Base-by-base conservation (phyloP, 92 coral and sea anemone genomes). In the Epizoanthus fatuus region DNA sequence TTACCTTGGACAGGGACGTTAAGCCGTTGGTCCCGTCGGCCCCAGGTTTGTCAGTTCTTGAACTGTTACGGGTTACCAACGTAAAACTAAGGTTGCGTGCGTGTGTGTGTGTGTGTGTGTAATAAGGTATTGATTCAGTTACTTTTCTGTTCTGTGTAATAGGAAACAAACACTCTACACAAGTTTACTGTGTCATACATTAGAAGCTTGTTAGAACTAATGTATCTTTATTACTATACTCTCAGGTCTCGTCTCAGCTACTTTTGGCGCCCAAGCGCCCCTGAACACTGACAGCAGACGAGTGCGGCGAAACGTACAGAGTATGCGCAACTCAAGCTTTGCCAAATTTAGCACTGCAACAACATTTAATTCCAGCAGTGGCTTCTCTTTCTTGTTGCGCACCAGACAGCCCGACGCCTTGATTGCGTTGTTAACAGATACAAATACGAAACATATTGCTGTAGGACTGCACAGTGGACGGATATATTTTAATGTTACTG, bases 211-310 rank as follows among this genome's bases (percentile, higher is more conserved):
- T 56, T 38, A 2, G 32, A 52, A 20, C 56, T 32, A 37, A 53
- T 47, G 3, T 20, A 4, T 2, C 8, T 7, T 44, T 38, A 72
- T n/a, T 10, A 15, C 55, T 63, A 17, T 62, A 39, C 53, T 80
- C 8, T 9, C 72, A 96, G 99, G 83, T 35, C 80, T 96, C 54
- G 90, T 83, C 32, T 86, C 98, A 58, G 98, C 92, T 35, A 93
- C 99, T 9, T 96, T 96, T 85, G 99, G 99, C n/a, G 94, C 97
- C 13, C 91, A 93, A 29, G 86, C 92, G 17, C 87, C 90, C 7
- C 94, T 96, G 8, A 95, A 95, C 89, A 68, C 10, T 15, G 87
- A 62, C 8, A 51, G 39, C 63, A 77, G 74, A 47, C 89, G 98
- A 42, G 67, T 69, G 53, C 90, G 98, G 7, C 91, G 98, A 53